Evolutionary conservation across 2,113 vertebrate genomes (phyloP).

Genomic region (Galeopterus variegatus): DNA sequence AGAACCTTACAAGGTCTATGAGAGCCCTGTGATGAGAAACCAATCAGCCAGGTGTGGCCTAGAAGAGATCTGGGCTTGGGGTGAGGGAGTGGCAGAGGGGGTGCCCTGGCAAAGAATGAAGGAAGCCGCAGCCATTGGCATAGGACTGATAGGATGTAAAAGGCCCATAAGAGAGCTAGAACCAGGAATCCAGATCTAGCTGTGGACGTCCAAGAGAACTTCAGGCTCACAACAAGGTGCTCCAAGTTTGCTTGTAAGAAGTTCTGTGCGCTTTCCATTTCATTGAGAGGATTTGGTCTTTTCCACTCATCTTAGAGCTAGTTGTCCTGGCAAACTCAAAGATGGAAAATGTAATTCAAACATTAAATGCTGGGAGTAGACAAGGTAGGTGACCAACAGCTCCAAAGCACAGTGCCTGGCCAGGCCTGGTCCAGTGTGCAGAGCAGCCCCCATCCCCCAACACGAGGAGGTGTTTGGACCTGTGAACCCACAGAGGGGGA

Average conservation of each 20-base stretch:
- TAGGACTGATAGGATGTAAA: not conserved
- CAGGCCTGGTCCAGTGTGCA: too few species aligned
- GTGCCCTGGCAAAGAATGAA: not conserved
- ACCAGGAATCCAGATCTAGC: not conserved
- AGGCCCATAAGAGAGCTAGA: not conserved
- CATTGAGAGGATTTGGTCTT: not conserved
- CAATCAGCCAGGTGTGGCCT: not conserved
- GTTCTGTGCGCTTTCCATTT: not conserved
- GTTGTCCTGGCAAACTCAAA: not conserved
- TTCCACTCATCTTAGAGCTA: not conserved
- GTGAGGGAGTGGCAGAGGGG: too few species aligned
- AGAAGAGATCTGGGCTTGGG: not conserved
- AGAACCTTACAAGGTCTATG: not conserved
- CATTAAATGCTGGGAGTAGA: not conserved
- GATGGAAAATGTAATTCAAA: not conserved
- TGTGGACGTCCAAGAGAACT: not conserved
- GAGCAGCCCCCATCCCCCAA: rapidly evolving
- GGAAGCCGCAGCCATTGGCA: not conserved
- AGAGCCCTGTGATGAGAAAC: not conserved
- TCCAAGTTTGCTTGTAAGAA: not conserved
- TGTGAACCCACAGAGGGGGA: not conserved
- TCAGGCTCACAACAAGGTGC: not conserved
- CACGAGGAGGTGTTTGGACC: not conserved
- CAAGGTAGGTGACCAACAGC: not conserved
- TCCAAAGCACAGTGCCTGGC: not conserved